Evolutionary conservation across 2,113 vertebrate species (phyloP).

Genomic region (Micronycteris hirsuta): DNA sequence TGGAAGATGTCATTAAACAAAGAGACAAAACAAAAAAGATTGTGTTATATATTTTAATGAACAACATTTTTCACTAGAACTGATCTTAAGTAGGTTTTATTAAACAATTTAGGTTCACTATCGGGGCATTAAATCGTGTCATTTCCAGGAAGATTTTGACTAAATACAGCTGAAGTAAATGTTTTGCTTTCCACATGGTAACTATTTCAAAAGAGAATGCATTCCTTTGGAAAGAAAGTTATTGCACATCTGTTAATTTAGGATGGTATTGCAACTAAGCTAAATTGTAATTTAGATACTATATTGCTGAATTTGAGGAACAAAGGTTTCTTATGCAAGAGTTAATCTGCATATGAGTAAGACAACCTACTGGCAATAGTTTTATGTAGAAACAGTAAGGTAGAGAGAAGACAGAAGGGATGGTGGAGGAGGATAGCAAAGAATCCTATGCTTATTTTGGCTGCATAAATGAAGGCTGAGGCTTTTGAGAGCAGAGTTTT

Average conservation of each 20-base stretch:
- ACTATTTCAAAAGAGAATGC: background rate
- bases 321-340: background rate
- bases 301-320: background rate
- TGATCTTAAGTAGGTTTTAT: background rate
- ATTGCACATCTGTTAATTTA: background rate
- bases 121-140: background rate
- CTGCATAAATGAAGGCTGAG: background rate
- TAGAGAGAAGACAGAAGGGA: background rate
- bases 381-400: background rate
- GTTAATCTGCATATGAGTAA: background rate
- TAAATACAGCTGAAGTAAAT: background rate
- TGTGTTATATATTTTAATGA: background rate
- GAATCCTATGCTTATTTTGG: background rate
- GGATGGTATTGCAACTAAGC: background rate
- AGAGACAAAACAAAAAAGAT: background rate
- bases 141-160: background rate
- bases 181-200: background rate
- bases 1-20: background rate
- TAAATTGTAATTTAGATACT: background rate
- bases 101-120: background rate
- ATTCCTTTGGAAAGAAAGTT: slow-evolving; percentile 19
- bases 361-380: background rate
- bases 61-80: background rate
- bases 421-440: background rate
- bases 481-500: background rate